A percentile compares a stretch with the other conserved stretches of the same genome.
These are phyloP conservation scores for Brachypteracias leptosomus DNA, from an alignment of 2,113 vertebrate genomes.

Conservation along the genomic window DNA sequence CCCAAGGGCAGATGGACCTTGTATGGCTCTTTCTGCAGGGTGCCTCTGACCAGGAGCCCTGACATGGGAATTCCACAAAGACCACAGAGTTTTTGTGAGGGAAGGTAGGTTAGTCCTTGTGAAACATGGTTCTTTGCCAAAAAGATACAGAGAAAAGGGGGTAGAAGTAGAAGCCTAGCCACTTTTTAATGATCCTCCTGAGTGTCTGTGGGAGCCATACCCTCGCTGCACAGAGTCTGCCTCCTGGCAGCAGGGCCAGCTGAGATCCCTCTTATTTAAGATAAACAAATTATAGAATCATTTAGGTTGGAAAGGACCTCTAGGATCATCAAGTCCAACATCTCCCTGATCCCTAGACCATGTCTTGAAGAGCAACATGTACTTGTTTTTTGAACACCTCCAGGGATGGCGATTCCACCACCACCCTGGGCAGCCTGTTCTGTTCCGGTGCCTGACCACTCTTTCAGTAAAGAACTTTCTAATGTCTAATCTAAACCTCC, in stretches of 20 bases:
- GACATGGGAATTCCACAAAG: neutral
- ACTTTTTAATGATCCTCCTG: neutral
- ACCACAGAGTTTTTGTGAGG: neutral
- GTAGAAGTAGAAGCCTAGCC: neutral
- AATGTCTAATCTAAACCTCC: too few species aligned
- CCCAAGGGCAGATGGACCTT: accelerated
- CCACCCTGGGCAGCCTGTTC: too few species aligned
- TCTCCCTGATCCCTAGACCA: too few species aligned
- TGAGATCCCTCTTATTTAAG: neutral
- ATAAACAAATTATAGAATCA: too few species aligned
- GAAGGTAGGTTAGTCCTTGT: neutral
- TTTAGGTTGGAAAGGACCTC: too few species aligned
- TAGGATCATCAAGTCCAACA: too few species aligned
- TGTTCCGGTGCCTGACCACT: too few species aligned
- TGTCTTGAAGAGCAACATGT: too few species aligned
- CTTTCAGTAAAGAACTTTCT: too few species aligned
- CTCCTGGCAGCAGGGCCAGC: neutral
- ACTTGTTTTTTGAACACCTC: too few species aligned
- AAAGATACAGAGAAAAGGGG: neutral
- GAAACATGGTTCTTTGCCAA: neutral
- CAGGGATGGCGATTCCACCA: too few species aligned
- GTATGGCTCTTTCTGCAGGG: neutral
- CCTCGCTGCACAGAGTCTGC: neutral
- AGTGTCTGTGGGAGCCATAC: neutral
- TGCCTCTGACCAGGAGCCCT: neutral